phyloP scores from a whole-genome alignment of 1,140 invertebrate species.

The Palaemon carinicauda region DNA sequence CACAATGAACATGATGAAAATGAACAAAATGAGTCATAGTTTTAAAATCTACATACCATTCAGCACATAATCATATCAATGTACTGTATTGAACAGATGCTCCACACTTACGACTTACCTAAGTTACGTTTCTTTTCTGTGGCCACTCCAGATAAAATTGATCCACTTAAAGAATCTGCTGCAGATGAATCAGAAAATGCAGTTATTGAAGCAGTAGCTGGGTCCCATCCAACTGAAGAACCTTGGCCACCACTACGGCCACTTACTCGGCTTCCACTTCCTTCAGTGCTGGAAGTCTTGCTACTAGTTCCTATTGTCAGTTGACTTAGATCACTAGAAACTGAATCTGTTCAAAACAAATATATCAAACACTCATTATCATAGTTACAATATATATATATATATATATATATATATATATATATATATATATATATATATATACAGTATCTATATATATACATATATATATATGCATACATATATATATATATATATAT shows the following conservation, averaged over 20 bases:
- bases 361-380: too few species aligned
- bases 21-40: background rate
- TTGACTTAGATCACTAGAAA: conserved; percentile 9
- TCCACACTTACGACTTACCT: conserved; percentile 2
- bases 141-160: conserved; percentile 38
- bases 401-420: too few species aligned
- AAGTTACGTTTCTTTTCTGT: conserved; percentile 50
- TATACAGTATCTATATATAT: too few species aligned
- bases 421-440: too few species aligned
- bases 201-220: background rate
- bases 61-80: too few species aligned
- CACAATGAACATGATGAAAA: background rate
- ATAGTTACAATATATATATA: too few species aligned
- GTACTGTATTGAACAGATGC: conserved; percentile 38
- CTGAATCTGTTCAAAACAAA: background rate
- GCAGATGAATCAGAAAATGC: background rate
- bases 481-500: too few species aligned
- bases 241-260: background rate
- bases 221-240: background rate
- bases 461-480: too few species aligned
- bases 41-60: too few species aligned
- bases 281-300: background rate
- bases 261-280: background rate
- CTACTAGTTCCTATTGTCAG: background rate
- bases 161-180: conserved; percentile 32